Base-by-base conservation (phyloP, 2,888 invertebrate genomes). In the Diplolepis rosae region DNA sequence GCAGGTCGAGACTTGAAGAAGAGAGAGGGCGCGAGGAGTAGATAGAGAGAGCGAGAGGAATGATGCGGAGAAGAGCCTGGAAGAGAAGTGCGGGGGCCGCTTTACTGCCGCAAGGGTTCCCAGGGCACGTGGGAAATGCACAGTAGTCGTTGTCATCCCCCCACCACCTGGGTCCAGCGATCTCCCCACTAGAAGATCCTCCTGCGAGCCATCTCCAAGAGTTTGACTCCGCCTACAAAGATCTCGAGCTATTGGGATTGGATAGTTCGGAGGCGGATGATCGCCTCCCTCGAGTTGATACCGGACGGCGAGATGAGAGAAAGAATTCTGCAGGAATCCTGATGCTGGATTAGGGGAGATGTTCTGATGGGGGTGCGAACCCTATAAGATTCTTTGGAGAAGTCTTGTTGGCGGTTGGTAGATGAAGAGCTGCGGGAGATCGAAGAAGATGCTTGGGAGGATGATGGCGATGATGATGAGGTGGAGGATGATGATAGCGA, bases 121-220 rank as follows among this genome's bases (percentile, higher is more conserved):
- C 90, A 89, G 90, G 89, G 88, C 90, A 90, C 91, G 91, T 91
- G 91, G 91, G 91, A 92, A 92, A 90, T 91, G 91, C 90, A 92
- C 91, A 90, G 91, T 91, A 91, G 91, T 91, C 89, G 88, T 88
- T 88, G 86, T 87, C 87, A 89, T 88, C 86, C 85, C 83, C 80
- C 82, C 85, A 83, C 85, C 82, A 83, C 82, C 79, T 80, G 80
- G 82, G 69, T 66, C 82, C 83, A 80, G 82, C 81, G 79, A 79
- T 79, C 80, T 84, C 83, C 84, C 86, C 85, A 84, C 87, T 83
- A 83, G 82, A 80, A 77, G 79, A 78, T 78, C 79, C 76, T 76
- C 81, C 42, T 50, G 71, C 76, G 72, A 75, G 74, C 77, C 76
- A 76, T 75, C 76, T 73, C 54, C 76, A 77, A 77, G 74, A 76